phyloP scores from a whole-genome alignment of 2,888 invertebrate species.

The Chymomyza caudatula region DNA sequence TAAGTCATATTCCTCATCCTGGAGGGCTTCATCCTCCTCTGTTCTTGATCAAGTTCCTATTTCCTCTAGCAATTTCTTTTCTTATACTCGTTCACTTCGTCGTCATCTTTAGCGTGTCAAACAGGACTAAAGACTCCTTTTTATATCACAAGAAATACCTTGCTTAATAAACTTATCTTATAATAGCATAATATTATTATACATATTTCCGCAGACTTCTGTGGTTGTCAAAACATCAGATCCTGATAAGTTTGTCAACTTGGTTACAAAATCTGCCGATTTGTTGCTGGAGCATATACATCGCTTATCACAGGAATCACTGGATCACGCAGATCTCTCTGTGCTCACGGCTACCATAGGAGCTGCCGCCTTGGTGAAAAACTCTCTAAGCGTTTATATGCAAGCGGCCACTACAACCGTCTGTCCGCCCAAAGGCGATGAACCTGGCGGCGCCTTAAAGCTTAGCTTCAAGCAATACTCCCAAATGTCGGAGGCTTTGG shows the following conservation, averaged over 20 bases:
- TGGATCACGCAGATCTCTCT: slow-evolving; percentile 90
- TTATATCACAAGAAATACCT: no score
- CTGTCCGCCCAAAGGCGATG: slow-evolving; percentile 77
- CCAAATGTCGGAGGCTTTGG: slow-evolving; percentile 90
- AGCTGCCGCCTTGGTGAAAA: slow-evolving; percentile 87
- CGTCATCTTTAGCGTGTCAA: no score
- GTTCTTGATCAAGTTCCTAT: no score
- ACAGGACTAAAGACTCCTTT: no score
- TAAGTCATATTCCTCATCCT: no score
- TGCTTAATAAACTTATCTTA: no score
- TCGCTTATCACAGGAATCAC: slow-evolving; percentile 87
- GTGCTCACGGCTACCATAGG: slow-evolving; percentile 89
- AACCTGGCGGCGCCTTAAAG: slow-evolving; percentile 77
- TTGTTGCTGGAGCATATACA: slow-evolving; percentile 87
- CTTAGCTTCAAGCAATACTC: slow-evolving; percentile 84
- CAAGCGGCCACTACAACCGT: slow-evolving; percentile 79
- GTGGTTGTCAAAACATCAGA: slow-evolving; percentile 86
- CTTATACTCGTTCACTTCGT: no score
- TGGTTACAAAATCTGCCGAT: slow-evolving; percentile 85
- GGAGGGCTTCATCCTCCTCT: no score
- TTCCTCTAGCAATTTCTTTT: no score
- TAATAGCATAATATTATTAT: no score
- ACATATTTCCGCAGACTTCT: slow-evolving; percentile 74
- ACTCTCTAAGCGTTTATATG: slow-evolving; percentile 87
- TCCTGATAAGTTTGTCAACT: slow-evolving; percentile 86